Evolutionary conservation across 2,797 vertebrate genomes (phyloP).

Genomic region (Gambusia yucatana): DNA sequence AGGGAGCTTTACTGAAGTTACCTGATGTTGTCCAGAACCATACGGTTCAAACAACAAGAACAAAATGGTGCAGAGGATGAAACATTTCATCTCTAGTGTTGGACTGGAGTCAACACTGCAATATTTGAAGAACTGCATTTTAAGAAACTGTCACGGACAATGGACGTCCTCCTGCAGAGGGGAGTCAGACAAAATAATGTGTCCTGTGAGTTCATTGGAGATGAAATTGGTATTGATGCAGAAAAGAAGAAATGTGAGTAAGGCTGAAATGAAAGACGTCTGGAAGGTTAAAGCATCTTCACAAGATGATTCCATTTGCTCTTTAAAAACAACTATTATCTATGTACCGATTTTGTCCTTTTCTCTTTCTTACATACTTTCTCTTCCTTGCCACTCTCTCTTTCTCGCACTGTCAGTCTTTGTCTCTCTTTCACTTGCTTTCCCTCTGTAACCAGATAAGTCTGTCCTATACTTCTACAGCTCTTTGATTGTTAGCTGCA

Average conservation of each 20-base stretch:
- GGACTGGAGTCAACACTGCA: not conserved
- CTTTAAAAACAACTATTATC: slow-evolving; percentile 17
- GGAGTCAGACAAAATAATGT: slow-evolving; percentile 17
- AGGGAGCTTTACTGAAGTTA: not conserved
- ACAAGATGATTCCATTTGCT: not conserved
- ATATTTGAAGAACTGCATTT: slow-evolving; percentile 2
- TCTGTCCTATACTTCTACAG: slow-evolving; percentile 77
- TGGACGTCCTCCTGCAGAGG: slow-evolving; percentile 15
- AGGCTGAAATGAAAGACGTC: slow-evolving; percentile 15
- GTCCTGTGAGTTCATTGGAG: slow-evolving; percentile 25
- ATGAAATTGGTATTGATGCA: slow-evolving; percentile 44
- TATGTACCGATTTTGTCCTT: slow-evolving; percentile 45
- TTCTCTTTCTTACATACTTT: slow-evolving; percentile 49
- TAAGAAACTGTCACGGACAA: slow-evolving; percentile 22
- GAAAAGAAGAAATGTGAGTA: slow-evolving; percentile 42
- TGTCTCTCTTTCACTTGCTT: slow-evolving; percentile 72
- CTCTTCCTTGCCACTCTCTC: slow-evolving; percentile 47
- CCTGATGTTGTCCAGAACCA: not conserved
- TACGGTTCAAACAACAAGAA: not conserved
- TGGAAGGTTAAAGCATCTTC: slow-evolving; percentile 5
- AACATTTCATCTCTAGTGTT: not conserved
- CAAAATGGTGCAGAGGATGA: not conserved
- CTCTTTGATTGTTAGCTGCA: slow-evolving; percentile 83
- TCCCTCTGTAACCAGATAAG: slow-evolving; percentile 77
- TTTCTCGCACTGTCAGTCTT: slow-evolving; percentile 65